phyloP scores from a whole-genome alignment of 2,113 vertebrate genomes.

The Brienomyrus longianalis region DNA sequence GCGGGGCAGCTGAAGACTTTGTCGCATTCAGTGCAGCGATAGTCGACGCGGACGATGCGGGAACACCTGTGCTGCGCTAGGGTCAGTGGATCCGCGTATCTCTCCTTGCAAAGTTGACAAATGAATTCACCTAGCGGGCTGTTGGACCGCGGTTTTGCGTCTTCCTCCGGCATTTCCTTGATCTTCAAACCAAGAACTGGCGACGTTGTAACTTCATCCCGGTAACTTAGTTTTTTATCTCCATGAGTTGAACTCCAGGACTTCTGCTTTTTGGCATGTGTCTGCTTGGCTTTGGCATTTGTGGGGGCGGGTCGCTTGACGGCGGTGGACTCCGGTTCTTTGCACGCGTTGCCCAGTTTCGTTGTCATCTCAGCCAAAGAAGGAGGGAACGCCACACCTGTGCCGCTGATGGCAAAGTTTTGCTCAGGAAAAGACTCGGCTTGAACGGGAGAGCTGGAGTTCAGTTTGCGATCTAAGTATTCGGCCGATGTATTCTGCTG shows the following conservation, averaged over 20 bases:
- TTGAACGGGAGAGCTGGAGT: slow-evolving; percentile 22
- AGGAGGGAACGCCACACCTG: slow-evolving; percentile 18
- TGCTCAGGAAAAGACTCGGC: slow-evolving; percentile 38
- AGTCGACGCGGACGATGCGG: slow-evolving; percentile 47
- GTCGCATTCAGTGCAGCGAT: slow-evolving; percentile 47
- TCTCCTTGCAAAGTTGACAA: slow-evolving; percentile 49
- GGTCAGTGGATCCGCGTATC: slow-evolving; percentile 41
- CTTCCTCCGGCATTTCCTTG: slow-evolving; percentile 33
- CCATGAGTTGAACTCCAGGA: not conserved
- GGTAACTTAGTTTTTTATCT: slow-evolving; percentile 13
- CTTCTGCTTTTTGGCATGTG: slow-evolving; percentile 34
- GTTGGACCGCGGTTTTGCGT: not conserved
- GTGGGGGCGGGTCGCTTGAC: slow-evolving; percentile 26
- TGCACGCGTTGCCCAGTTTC: slow-evolving; percentile 29
- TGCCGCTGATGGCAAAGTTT: slow-evolving; percentile 28
- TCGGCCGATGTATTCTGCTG: slow-evolving; percentile 12
- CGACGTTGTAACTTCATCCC: slow-evolving; percentile 37
- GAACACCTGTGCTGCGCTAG: slow-evolving; percentile 51
- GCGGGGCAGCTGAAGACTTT: slow-evolving; percentile 52
- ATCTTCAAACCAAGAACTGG: slow-evolving; percentile 42
- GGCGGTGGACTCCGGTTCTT: not conserved
- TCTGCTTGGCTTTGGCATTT: slow-evolving; percentile 17
- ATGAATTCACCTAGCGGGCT: slow-evolving; percentile 42
- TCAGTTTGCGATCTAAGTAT: slow-evolving; percentile 19
- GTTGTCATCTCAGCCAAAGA: slow-evolving; percentile 37